Base-by-base conservation (phyloP, 1,140 invertebrate genomes). In the Neotoxoptera formosana region DNA sequence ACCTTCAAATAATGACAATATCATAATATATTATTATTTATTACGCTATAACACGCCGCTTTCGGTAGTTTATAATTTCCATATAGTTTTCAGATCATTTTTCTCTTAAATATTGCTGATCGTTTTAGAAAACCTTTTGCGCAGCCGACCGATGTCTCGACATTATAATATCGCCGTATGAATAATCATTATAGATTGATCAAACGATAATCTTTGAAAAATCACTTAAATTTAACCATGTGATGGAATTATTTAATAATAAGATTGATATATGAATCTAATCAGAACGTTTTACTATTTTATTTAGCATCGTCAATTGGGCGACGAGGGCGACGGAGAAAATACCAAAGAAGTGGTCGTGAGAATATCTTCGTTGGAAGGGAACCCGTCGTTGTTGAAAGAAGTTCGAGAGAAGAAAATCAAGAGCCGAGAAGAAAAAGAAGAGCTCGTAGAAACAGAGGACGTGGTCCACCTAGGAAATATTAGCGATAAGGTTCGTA, bases 401-500 rank as follows among this genome's bases (percentile, higher is more conserved):
- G 97, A 98, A 95, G 97, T 97, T 86, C 97, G 97, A 94, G 97
- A 98, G 94, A 97, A 96, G 87, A 96, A 97, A 30, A 96, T 98
- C 23, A 96, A 97, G 94, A 98, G 97, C 34, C 96, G 98, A 51
- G 97, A 98, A 95, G 97, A 98, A 94, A 97, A 96, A 84, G 97
- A 98, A 94, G 97, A 98, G 94, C 96, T 97, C 30, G 95, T 97
- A 56, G 98, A 98, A 95, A 98, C 97, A 0, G 97, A 98, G 95
- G 97, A 98, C 96, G 96, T 97, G 45, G 96, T 97, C 94, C 97
- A 98, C 95, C 95, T 97, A 86, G 97, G 98, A 30, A 97, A 98
- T 94, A 97, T 98, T 94, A 97, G 97, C 34, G 97, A 98, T 95
- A 97, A 98, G 96, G 98, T 98, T 95, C 96, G 96, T 94, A 23